phyloP scores from a whole-genome alignment of 2,113 vertebrate genomes.

The Pelvicachromis taeniatus region DNA sequence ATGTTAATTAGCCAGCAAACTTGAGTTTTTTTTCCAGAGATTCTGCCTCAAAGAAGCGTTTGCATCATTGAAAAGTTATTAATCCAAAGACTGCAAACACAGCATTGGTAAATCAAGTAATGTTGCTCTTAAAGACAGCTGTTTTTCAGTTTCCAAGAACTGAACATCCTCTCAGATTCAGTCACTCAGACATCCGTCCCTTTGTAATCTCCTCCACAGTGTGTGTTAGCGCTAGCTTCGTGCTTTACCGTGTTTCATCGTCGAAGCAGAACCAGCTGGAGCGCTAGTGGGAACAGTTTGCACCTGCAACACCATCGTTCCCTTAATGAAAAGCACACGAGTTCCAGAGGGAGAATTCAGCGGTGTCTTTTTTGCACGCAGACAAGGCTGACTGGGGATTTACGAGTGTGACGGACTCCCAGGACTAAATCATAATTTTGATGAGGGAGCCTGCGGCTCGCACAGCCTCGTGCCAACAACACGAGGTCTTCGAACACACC shows the following conservation, averaged over 20 bases:
- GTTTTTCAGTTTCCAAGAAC: neutral
- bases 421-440: conserved; percentile 19
- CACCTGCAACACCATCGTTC: conserved; percentile 60
- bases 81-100: neutral
- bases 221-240: neutral
- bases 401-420: conserved; percentile 23
- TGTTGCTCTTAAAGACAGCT: conserved; percentile 13
- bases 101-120: neutral
- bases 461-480: neutral
- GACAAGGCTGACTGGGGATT: conserved; percentile 28
- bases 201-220: neutral
- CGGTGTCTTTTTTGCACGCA: conserved; percentile 9
- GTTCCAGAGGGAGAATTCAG: conserved; percentile 2
- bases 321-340: conserved; percentile 53
- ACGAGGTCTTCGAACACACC: conserved; percentile 9
- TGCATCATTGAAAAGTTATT: neutral
- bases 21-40: neutral
- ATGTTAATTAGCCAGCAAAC: neutral
- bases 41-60: conserved; percentile 3
- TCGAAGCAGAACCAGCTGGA: conserved; percentile 53
- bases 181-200: neutral
- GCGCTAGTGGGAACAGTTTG: conserved; percentile 20
- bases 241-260: conserved; percentile 6
- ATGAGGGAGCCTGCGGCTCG: conserved; percentile 18
- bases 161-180: neutral